Evolutionary conservation across 1,140 invertebrate species (phyloP).

Genomic region (Limonius californicus): DNA sequence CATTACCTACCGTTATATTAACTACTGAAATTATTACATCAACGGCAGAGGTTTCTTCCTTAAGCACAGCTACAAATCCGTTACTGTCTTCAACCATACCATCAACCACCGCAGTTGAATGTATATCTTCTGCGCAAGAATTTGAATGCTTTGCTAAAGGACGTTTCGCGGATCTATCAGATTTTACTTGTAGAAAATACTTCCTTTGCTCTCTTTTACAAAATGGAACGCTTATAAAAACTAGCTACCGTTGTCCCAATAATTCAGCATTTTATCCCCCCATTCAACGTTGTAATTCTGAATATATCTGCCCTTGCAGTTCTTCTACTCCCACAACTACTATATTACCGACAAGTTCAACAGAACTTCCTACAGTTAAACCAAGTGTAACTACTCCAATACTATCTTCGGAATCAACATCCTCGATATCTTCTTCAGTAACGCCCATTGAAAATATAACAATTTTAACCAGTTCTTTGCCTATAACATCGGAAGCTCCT

Average conservation of each 20-base stretch:
- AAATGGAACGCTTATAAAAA: neutral
- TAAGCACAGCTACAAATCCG: too few relatives aligned
- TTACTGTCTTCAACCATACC: too few relatives aligned
- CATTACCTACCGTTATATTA: too few relatives aligned
- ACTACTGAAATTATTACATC: neutral
- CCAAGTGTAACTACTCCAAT: neutral
- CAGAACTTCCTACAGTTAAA: neutral
- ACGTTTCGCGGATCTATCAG: neutral
- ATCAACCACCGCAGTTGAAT: neutral
- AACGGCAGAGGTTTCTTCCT: too few relatives aligned
- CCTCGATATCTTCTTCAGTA: neutral
- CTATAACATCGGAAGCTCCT: too few relatives aligned
- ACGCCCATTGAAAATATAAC: neutral
- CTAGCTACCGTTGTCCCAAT: neutral
- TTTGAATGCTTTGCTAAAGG: neutral
- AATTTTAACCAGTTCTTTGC: too few relatives aligned
- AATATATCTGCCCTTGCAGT: too few relatives aligned
- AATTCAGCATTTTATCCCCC: neutral
- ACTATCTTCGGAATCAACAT: neutral
- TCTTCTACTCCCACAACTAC: too few relatives aligned
- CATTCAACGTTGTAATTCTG: neutral
- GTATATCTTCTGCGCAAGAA: neutral
- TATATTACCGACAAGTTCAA: neutral
- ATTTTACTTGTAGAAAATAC: neutral
- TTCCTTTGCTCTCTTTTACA: neutral